A percentile compares a stretch with the other conserved stretches of the same genome.
Evolutionary conservation across 2,888 invertebrate species (phyloP).

Genomic region (Ariolimax columbianus): DNA sequence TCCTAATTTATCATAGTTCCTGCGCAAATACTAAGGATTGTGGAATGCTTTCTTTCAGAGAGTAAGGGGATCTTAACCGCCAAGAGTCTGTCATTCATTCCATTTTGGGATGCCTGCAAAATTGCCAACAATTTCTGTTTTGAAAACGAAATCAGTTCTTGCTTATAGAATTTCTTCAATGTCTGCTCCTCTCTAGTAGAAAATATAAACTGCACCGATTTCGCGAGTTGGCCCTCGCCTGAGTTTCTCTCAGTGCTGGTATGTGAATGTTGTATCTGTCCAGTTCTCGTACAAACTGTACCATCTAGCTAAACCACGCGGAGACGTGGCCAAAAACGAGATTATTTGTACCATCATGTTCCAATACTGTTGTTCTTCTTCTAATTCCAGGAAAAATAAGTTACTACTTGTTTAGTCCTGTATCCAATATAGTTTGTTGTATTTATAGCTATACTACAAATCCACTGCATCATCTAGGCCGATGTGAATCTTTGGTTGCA

Average conservation of each 20-base stretch:
- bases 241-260: slow-evolving; percentile 38
- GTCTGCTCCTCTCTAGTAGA: slow-evolving; percentile 13
- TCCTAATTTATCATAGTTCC: slow-evolving; percentile 43
- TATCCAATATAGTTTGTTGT: too few species aligned
- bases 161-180: background rate
- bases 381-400: too few species aligned
- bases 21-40: slow-evolving; percentile 20
- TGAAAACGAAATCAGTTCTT: slow-evolving; percentile 20
- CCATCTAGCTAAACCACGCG: too few species aligned
- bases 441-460: too few species aligned
- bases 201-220: slow-evolving; percentile 7
- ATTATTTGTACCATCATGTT: too few species aligned
- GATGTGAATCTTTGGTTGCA: too few species aligned
- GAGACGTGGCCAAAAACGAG: too few species aligned
- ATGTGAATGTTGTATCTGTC: slow-evolving; percentile 38
- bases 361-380: too few species aligned
- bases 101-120: background rate
- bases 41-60: background rate
- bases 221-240: background rate
- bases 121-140: background rate
- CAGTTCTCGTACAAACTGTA: background rate
- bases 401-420: too few species aligned
- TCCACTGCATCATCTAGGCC: too few species aligned
- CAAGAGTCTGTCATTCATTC: slow-evolving; percentile 24
- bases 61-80: slow-evolving; percentile 11